Conservation (phyloP, 2,113 vertebrate species). For the Acinonyx jubatus region DNA sequence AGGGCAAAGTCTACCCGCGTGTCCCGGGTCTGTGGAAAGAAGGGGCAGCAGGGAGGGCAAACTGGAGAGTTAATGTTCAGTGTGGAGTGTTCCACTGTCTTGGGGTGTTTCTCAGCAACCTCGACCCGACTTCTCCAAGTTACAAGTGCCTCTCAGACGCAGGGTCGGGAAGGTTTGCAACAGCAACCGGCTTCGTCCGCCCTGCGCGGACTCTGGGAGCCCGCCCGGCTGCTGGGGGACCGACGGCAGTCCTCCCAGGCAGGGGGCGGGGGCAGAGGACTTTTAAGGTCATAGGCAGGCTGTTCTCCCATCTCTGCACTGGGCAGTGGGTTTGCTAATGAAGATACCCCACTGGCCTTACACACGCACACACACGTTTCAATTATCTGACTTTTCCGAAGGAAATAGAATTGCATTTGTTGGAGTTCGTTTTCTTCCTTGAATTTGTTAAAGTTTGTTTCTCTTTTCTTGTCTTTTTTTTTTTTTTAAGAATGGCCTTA, state of each 20-base stretch:
- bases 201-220: background rate
- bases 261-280: background rate
- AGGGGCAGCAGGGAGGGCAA: background rate
- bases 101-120: conserved; percentile 32
- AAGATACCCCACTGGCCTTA: conserved; percentile 1
- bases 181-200: background rate
- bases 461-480: background rate
- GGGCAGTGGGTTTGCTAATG: conserved; percentile 12
- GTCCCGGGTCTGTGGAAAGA: background rate
- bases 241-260: background rate
- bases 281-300: conserved; percentile 50
- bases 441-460: conserved; percentile 6
- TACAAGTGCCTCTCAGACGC: background rate
- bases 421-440: conserved; percentile 58
- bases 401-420: conserved; percentile 53
- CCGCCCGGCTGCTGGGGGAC: background rate
- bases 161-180: conserved; percentile 9
- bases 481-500: background rate
- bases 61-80: conserved; percentile 53
- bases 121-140: conserved; percentile 43
- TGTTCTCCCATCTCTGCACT: background rate
- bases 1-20: conserved; percentile 63
- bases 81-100: background rate
- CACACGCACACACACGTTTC: background rate
- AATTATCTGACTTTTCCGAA: conserved; percentile 46